A percentile compares a stretch with the other conserved stretches of the same genome.
Evolutionary conservation across 2,797 vertebrate genomes (phyloP).

Genomic region (Muscicapa striata): DNA sequence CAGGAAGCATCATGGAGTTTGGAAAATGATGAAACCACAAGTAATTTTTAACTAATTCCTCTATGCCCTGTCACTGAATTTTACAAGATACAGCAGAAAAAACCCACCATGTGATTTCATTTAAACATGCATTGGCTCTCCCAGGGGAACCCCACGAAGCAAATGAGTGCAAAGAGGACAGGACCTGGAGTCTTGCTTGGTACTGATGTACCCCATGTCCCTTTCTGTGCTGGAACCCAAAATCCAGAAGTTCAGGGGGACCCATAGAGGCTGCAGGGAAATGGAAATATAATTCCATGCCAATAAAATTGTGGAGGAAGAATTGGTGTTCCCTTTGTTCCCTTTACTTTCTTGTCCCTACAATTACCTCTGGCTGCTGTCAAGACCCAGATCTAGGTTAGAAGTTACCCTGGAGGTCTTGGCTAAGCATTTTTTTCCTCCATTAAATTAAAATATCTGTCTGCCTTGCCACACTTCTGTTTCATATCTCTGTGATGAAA

Average conservation of each 20-base stretch:
- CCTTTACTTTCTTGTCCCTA: neutral
- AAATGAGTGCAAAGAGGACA: neutral
- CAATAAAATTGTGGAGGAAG: neutral
- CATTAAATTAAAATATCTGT: neutral
- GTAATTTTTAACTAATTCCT: constrained; percentile 58
- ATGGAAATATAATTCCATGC: neutral
- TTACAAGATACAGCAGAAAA: constrained; percentile 26
- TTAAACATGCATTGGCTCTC: constrained; percentile 17
- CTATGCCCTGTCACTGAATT: constrained; percentile 24
- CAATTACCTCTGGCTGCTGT: neutral
- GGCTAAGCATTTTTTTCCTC: neutral
- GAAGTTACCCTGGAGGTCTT: neutral
- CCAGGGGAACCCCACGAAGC: neutral
- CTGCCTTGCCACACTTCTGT: neutral
- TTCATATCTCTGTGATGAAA: neutral
- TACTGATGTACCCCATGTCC: neutral
- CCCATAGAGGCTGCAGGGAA: neutral
- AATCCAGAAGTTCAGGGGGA: neutral
- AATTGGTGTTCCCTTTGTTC: neutral
- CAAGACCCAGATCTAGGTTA: neutral
- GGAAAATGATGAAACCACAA: constrained; percentile 45
- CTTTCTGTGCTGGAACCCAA: neutral
- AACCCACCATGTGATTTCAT: constrained; percentile 20
- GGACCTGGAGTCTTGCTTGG: neutral
- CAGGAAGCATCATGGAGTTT: neutral